phyloP scores from a whole-genome alignment of 2,113 vertebrate genomes.

The Gallinago undulata region DNA sequence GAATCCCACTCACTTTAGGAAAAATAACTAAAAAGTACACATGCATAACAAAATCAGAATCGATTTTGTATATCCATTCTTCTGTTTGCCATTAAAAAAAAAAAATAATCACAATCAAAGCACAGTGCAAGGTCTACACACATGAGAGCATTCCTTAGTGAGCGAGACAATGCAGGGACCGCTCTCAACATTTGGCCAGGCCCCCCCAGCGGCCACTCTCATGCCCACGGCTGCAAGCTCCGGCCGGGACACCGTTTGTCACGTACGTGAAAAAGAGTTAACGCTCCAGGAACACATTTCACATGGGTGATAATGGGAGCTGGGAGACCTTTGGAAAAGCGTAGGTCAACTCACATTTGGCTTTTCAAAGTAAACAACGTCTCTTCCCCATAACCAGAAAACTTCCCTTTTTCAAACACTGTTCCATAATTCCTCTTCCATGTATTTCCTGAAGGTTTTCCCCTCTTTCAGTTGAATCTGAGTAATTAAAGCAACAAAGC shows the following conservation, averaged over 20 bases:
- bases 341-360: background rate
- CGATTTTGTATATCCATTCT: background rate
- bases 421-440: background rate
- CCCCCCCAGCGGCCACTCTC: background rate
- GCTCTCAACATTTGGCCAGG: background rate
- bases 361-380: background rate
- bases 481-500: conserved; percentile 6
- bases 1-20: background rate
- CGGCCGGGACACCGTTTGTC: background rate
- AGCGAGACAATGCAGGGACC: background rate
- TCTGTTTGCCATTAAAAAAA: background rate
- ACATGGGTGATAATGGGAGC: background rate
- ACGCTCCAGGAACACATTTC: background rate
- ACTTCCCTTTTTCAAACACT: background rate
- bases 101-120: background rate
- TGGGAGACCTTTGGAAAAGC: background rate
- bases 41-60: background rate
- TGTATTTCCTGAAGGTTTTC: background rate
- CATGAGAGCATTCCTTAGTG: background rate
- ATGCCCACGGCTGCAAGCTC: background rate
- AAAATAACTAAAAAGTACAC: background rate
- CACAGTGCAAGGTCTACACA: background rate
- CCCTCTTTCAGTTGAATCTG: background rate
- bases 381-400: background rate
- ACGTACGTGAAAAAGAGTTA: background rate